These are phyloP conservation scores for Picathartes gymnocephalus DNA, from an alignment of 2,113 vertebrate genomes.

Conservation along the genomic window DNA sequence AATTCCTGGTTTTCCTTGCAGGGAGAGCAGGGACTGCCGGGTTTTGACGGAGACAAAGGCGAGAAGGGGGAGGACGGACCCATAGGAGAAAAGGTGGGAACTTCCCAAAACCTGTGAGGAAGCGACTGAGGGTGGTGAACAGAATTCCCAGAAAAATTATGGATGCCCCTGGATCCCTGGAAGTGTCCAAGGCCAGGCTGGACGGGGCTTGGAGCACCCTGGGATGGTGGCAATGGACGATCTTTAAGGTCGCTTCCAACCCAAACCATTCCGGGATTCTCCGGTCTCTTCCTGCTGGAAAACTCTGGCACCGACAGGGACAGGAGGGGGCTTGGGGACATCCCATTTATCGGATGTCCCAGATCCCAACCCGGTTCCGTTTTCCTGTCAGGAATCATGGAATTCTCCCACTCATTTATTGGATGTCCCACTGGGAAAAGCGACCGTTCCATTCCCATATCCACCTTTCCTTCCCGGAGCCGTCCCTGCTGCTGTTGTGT, in stretches of 20 bases:
- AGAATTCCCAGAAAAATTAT: neutral
- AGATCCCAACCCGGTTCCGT: too few relatives aligned
- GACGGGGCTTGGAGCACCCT: neutral
- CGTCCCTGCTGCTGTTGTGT: neutral
- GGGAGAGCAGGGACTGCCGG: conserved; percentile 80
- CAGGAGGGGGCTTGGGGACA: neutral
- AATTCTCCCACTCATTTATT: too few relatives aligned
- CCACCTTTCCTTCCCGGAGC: neutral
- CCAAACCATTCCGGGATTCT: neutral
- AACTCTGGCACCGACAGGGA: neutral
- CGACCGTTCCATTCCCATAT: fast-evolving
- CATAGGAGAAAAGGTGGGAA: conserved; percentile 80
- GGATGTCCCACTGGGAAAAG: neutral
- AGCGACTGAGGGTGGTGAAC: neutral
- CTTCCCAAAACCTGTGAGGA: neutral
- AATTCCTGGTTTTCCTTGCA: conserved; percentile 31
- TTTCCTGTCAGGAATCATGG: too few relatives aligned
- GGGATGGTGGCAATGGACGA: neutral
- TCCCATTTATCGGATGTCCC: too few relatives aligned
- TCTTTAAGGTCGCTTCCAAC: neutral
- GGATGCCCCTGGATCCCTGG: neutral
- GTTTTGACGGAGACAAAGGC: conserved; percentile 93
- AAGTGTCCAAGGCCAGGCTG: neutral
- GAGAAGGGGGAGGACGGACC: conserved; percentile 91
- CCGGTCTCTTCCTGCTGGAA: neutral